Evolutionary conservation across 92 coral and sea anemone genomes (phyloP), one percentile per base, ranked within the genome.

Genomic region (Pocillopora grandis): DNA sequence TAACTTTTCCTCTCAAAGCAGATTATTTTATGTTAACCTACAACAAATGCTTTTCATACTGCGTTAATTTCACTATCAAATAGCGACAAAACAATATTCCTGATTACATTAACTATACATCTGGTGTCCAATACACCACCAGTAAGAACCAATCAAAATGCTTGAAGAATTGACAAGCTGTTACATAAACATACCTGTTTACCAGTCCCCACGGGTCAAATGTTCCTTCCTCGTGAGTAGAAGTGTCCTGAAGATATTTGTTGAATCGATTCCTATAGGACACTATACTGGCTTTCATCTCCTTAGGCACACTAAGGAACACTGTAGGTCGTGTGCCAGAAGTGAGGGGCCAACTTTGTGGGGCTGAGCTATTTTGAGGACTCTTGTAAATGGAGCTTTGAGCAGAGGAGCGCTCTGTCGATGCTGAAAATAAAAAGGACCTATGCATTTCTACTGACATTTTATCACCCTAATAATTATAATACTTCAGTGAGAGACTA

Each of bases 121-220:
- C 7, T 42, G 52, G 52, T 42, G 4, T 1, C 52, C 52, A 42
- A 42, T 42, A 42, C 1, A 42, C 52, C 52, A 42, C 52, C 4
- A 1, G 4, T 42, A 42, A 42, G 52, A 42, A 42, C 52, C 52
- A 42, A 42, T 42, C 52, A 42, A 7, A 42, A 1, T 42, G 52
- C 52, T 42, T 2, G 52, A 42, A 42, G 52, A 42, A 7, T 42
- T 42, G 52, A 71, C 17, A 8, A 31, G 14, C 35, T 75, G 55
- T 21, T 6, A 37, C 48, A 69, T 2, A 20, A 11, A 87, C 98
- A 42, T 88, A 97, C 99, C 89, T 87, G 74, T 97, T 92, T 66
- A 95, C 95, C 60, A 92, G 92, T 89, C 90, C 94, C 97, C 99
- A 97, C 3, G 99, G 99, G 80, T 97, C 91, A 77, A 97, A 97